Percentiles rank a stretch among this genome's conserved stretches.
Evolutionary conservation across 1,140 invertebrate genomes (phyloP).

Genomic region (Tetramorium parvispinum): DNA sequence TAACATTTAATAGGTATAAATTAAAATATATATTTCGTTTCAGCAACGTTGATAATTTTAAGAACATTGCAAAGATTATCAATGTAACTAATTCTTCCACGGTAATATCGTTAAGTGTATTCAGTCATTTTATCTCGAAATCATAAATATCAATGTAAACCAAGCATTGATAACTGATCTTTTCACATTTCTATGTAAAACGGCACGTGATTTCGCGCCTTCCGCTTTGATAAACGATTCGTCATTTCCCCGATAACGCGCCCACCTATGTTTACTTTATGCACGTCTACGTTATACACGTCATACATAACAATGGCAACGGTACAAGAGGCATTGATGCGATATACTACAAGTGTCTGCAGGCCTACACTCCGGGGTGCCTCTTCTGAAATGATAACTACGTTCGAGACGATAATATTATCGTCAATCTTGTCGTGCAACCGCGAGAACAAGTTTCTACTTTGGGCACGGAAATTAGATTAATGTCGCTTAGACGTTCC

Average conservation of each 20-base stretch:
- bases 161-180: neutral
- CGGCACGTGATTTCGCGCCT: neutral
- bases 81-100: neutral
- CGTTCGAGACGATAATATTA: slow-evolving; percentile 51
- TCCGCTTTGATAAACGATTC: slow-evolving; percentile 38
- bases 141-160: neutral
- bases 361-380: neutral
- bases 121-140: neutral
- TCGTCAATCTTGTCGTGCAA: slow-evolving; percentile 53
- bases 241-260: slow-evolving; percentile 23
- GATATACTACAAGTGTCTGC: slow-evolving; percentile 25
- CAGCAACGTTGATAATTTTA: neutral
- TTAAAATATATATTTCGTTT: neutral
- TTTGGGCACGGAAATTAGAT: slow-evolving; percentile 68
- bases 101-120: neutral
- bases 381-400: slow-evolving; percentile 23
- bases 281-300: slow-evolving; percentile 11
- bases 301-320: slow-evolving; percentile 30
- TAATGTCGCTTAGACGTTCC: slow-evolving; percentile 73
- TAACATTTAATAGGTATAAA: neutral
- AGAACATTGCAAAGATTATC: neutral
- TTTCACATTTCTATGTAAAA: neutral
- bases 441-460: slow-evolving; percentile 6
- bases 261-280: slow-evolving; percentile 23
- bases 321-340: neutral